Evolutionary conservation across 2,797 vertebrate genomes (phyloP).

Genomic region (Threskiornis aethiopicus): DNA sequence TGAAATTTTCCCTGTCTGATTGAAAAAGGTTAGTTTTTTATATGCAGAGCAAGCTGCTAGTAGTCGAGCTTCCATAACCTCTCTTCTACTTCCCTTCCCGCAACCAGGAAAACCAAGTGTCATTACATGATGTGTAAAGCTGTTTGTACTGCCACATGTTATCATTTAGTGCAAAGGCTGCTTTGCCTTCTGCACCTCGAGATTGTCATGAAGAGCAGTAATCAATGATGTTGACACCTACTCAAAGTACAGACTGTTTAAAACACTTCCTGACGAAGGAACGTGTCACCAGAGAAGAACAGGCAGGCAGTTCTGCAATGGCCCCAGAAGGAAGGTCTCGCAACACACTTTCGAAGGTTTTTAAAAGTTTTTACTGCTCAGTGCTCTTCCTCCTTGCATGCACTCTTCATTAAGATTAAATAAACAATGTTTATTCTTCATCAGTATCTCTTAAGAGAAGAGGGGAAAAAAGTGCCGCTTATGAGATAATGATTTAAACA

Average conservation of each 20-base stretch:
- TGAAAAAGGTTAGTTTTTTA: not conserved
- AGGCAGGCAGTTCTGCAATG: not conserved
- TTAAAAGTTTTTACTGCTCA: not conserved
- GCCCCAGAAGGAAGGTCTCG: not conserved
- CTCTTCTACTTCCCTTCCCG: not conserved
- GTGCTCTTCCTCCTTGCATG: not conserved
- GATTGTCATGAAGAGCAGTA: not conserved
- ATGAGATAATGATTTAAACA: not conserved
- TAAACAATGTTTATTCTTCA: not conserved
- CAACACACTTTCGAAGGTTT: not conserved
- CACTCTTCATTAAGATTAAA: not conserved
- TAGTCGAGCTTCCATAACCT: not conserved
- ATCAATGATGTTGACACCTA: not conserved
- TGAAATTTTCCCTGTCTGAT: not conserved
- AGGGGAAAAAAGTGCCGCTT: accelerated
- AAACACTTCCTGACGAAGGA: not conserved
- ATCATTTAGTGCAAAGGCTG: not conserved
- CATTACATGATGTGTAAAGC: not conserved
- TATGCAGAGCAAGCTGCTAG: not conserved
- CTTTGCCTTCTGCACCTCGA: not conserved
- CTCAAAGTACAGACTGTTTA: not conserved
- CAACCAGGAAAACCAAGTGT: not conserved
- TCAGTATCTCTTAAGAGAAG: not conserved
- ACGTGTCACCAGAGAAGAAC: not conserved
- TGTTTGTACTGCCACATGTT: not conserved